A percentile compares a stretch with the other conserved stretches of the same genome.
Conservation (phyloP, 2,797 vertebrate genomes). For the Psittacula echo region DNA sequence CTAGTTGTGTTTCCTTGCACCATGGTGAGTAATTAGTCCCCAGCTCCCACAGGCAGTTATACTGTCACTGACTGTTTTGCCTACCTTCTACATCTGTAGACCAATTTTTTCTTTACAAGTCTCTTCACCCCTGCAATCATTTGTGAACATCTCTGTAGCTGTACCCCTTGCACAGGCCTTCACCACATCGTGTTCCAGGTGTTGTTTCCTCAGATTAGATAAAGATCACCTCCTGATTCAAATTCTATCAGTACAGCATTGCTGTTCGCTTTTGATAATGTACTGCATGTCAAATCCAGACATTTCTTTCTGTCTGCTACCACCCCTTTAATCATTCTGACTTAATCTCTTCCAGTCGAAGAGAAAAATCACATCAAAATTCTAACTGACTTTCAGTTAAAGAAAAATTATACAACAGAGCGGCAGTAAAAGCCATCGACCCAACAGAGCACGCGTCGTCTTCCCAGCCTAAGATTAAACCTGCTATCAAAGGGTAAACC, state of each 20-base stretch:
- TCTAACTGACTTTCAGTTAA: not conserved
- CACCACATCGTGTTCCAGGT: not conserved
- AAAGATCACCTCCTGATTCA: not conserved
- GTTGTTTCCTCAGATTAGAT: not conserved
- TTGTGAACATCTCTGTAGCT: not conserved
- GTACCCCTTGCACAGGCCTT: not conserved
- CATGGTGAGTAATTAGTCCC: slow-evolving; percentile 21
- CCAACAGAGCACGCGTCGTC: not conserved
- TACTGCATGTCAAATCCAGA: not conserved
- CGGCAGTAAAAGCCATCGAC: not conserved
- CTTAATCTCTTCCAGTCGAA: not conserved
- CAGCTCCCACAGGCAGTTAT: not conserved
- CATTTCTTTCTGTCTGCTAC: not conserved
- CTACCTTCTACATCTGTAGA: not conserved
- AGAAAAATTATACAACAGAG: not conserved
- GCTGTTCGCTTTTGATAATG: not conserved
- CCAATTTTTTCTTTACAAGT: not conserved
- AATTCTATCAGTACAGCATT: not conserved
- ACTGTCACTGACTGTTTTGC: not conserved
- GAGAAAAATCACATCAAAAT: not conserved
- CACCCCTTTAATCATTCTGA: not conserved
- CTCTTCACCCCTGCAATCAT: not conserved
- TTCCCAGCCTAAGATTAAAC: not conserved
- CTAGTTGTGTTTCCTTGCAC: slow-evolving; percentile 5
- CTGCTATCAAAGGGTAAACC: not conserved